Evolutionary conservation across 1,140 invertebrate species (phyloP).

Genomic region (Aphelenchoides fujianensis): DNA sequence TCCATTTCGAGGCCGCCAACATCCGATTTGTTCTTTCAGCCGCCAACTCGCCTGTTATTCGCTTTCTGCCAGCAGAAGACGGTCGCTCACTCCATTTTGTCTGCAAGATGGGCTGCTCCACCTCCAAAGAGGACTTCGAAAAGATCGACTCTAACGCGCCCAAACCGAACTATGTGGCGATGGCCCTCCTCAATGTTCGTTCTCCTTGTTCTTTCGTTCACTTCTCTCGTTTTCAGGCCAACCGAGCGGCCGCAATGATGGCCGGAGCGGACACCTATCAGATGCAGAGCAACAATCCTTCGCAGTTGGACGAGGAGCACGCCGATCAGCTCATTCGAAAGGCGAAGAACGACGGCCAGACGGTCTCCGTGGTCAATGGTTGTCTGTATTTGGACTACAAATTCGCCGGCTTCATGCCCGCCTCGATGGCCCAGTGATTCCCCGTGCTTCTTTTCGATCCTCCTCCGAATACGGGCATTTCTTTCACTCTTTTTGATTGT

Average conservation of each 20-base stretch:
- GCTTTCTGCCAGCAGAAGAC: neutral
- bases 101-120: constrained; percentile 25
- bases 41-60: neutral
- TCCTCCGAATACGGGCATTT: neutral
- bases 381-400: constrained; percentile 45
- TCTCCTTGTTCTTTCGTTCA: neutral
- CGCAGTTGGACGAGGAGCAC: constrained; percentile 22
- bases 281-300: constrained; percentile 21
- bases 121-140: constrained; percentile 27
- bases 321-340: constrained; percentile 39
- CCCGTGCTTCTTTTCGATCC: neutral
- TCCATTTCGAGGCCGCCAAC: neutral
- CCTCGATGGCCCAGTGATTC: constrained; percentile 10
- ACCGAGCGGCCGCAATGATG: constrained; percentile 31
- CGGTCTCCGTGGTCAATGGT: constrained; percentile 35
- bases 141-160: constrained; percentile 13
- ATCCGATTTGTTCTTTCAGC: neutral
- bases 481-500: neutral
- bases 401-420: constrained; percentile 41
- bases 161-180: constrained; percentile 17
- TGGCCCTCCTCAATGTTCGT: constrained; percentile 27
- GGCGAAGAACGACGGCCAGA: constrained; percentile 44
- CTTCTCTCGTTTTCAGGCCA: constrained; percentile 28
- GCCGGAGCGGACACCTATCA: constrained; percentile 29
- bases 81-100: neutral